Conservation (phyloP, 2,797 vertebrate species). For the Protosalanx chinensis region DNA sequence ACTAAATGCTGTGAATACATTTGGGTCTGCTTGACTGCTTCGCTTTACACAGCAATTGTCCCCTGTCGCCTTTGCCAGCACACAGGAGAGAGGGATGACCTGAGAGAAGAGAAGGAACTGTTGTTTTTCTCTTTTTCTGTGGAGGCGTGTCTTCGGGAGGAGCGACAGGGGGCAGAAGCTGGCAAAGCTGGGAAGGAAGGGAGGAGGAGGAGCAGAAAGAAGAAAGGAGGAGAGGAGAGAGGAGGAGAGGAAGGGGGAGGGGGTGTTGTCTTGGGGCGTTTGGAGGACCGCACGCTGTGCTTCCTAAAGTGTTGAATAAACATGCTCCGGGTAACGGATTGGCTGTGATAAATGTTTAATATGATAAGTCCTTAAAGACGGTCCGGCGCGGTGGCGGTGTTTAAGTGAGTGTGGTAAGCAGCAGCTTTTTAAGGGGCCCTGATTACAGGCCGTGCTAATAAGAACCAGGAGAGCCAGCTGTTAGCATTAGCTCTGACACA, state of each 20-base stretch:
- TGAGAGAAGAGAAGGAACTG: slow-evolving; percentile 17
- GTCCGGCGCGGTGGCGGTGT: slow-evolving; percentile 73
- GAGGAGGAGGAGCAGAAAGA: slow-evolving; percentile 29
- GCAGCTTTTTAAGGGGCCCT: slow-evolving; percentile 44
- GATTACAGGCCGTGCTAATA: slow-evolving; percentile 67
- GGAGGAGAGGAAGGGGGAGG: slow-evolving; percentile 8
- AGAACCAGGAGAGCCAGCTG: slow-evolving; percentile 69
- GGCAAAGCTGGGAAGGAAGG: slow-evolving; percentile 26
- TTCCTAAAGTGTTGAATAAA: slow-evolving; percentile 77
- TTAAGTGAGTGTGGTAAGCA: slow-evolving; percentile 65
- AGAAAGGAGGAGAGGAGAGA: not conserved
- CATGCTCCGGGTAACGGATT: slow-evolving; percentile 73
- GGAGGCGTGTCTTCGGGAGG: slow-evolving; percentile 15
- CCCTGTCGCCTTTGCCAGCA: slow-evolving; percentile 53
- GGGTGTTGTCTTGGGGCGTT: slow-evolving; percentile 17
- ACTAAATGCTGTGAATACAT: slow-evolving; percentile 83
- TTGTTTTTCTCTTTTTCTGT: slow-evolving; percentile 9
- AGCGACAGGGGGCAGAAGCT: not conserved
- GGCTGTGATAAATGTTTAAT: slow-evolving; percentile 76
- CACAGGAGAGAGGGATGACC: slow-evolving; percentile 32
- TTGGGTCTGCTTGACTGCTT: slow-evolving; percentile 75
- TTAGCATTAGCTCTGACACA: slow-evolving; percentile 69
- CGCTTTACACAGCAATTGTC: slow-evolving; percentile 52
- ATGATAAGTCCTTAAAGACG: slow-evolving; percentile 74
- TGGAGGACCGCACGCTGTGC: slow-evolving; percentile 61